Base-by-base conservation (phyloP, 2,797 vertebrate species). In the Spatula clypeata region DNA sequence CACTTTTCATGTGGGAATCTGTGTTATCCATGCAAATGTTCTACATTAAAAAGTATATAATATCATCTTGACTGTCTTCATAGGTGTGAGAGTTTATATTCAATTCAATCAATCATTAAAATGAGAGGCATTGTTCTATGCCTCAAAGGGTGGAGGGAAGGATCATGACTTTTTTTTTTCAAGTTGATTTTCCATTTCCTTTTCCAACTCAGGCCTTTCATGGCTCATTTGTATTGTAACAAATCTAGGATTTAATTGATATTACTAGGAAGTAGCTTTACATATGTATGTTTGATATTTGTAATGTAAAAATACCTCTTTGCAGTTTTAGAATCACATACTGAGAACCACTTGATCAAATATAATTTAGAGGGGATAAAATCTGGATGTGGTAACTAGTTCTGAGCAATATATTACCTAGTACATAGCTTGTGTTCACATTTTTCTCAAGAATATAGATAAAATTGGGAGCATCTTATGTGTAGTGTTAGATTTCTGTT, bases 191-290 rank as follows among this genome's bases (percentile, higher is more conserved):
- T 73, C 8, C 5, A 6, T 66, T 76, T 62, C 3, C 54, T 61
- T 83, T 83, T 57, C 32, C 19, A 70, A n/a, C 11, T 74, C n/a
- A 12, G 23, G 18, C 7, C 3, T 47, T 47, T 47, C 67, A 3
- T 0, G 0, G 31, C 21, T 74, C 6, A 20, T 57, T 19, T 51
- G 24, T 54, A 5, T 19, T 61, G 7, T 36, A 8, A 27, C 11
- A 79, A 71, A 45, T 49, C 9, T 13, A 36, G 9, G 3, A 75
- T 72, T 91, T 94, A 57, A 57, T 8, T 67, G 6, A 27, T 69
- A 40, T 9, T 90, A 27, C 40, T 69, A 49, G 57, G 51, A 75
- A 84, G 71, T 54, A 69, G 67, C 6, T 83, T 71, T 47, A 11
- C 2, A 57, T 71, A 3, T 51, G 7, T 47, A 3, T 26, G 49